phyloP scores from a whole-genome alignment of 2,888 invertebrate genomes.

The Nomada lathburiana region DNA sequence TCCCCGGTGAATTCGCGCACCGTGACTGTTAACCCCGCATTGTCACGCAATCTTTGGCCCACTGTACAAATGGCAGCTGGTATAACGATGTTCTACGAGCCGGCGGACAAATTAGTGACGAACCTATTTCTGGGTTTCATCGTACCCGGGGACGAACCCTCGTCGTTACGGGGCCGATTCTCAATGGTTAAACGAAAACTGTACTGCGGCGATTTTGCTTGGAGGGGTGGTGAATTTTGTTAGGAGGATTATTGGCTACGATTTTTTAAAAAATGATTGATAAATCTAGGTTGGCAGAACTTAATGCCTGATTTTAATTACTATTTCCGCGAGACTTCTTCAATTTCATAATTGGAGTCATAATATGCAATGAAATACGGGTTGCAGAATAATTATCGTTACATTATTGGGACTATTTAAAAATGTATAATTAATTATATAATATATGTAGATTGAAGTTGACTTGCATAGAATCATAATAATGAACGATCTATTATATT shows the following conservation, averaged over 20 bases:
- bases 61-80: constrained; percentile 21
- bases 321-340: background rate
- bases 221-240: background rate
- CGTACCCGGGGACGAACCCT: background rate
- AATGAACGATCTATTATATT: too few species aligned
- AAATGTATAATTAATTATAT: too few species aligned
- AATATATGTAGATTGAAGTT: too few species aligned
- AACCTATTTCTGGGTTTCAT: constrained; percentile 41
- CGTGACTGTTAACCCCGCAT: constrained; percentile 27
- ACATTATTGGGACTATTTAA: too few species aligned
- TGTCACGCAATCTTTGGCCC: constrained; percentile 27
- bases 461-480: too few species aligned
- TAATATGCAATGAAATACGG: too few species aligned
- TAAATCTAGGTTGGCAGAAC: too few species aligned
- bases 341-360: too few species aligned
- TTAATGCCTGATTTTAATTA: background rate
- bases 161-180: background rate
- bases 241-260: background rate
- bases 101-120: constrained; percentile 49
- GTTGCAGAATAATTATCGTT: too few species aligned
- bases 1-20: background rate
- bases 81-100: constrained; percentile 8
- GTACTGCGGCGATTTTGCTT: background rate
- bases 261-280: background rate
- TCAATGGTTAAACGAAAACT: constrained; percentile 8